Base-by-base conservation (phyloP, 2,888 invertebrate species). In the Nomada ferruginata region DNA sequence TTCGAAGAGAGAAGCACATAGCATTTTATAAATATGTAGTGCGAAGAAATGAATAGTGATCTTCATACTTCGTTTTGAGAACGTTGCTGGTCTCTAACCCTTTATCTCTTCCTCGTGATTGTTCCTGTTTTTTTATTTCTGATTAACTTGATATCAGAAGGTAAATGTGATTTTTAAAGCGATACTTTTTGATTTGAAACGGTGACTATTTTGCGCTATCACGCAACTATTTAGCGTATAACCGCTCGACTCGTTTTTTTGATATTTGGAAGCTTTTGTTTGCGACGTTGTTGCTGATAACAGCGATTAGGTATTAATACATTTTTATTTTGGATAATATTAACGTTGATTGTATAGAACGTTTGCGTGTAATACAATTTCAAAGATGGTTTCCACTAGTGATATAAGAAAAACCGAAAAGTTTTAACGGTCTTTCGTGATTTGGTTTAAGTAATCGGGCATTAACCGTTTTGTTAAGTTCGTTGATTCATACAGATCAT, bases 1-100 rank as follows among this genome's bases (percentile, higher is more conserved):
- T 82, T 76, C 83, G 80, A 89, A 79, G 68, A 53, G 61, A 57
- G 15, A 20, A 47, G 65, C 20, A 18, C 42, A 42, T 66, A 10
- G 60, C 50, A 18, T 50, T 69, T 29, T 42, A 20, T 60, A 42
- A 68, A n/a, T 13, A 15, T 47, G 15, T 15, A 20, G 2, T n/a
- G 11, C 36, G 53, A 29, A 18, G 53, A 44, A 26, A 26, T 36
- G 36, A 63, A 55, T 20, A 5, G 7, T 55, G 15, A 15, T 55
- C 26, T 42, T 26, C 5, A n/a, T n/a, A 47, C 42, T 57, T 26
- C 47, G 47, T 18, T 7, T 36, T 2, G 26, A 36, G 11, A 53
- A 36, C 9, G 59, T 60, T 70, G 52, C 42, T 0, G 7, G 10
- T 13, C 2, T 63, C 26, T n/a, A 36, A 36, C 7, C 11, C 18